These are phyloP conservation scores for Podargus strigoides DNA, from an alignment of 2,797 vertebrate species.

Conservation along the genomic window DNA sequence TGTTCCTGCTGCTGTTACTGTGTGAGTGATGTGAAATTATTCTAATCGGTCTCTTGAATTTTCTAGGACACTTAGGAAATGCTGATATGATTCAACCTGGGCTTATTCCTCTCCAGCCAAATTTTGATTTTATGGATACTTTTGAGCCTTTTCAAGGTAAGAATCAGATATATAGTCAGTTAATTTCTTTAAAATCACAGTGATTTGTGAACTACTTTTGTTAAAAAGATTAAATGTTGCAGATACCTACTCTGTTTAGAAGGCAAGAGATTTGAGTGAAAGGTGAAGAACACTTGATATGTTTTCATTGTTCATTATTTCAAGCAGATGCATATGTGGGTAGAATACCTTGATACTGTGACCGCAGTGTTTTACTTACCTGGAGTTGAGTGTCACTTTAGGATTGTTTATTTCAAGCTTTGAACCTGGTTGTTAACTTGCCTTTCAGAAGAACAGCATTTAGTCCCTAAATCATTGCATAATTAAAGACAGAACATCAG, in stretches of 20 bases:
- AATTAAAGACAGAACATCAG: background rate
- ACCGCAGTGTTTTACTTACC: background rate
- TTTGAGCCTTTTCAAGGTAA: constrained; percentile 96
- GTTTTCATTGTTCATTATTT: background rate
- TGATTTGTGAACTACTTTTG: background rate
- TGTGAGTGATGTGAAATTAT: background rate
- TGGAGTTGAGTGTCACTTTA: background rate
- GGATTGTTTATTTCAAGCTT: background rate
- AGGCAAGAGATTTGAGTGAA: background rate
- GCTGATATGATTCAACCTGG: constrained; percentile 99
- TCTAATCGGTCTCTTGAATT: background rate
- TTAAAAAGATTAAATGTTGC: background rate
- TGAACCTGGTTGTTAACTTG: background rate
- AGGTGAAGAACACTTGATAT: background rate
- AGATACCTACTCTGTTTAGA: background rate
- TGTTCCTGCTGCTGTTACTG: background rate
- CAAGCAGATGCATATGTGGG: background rate
- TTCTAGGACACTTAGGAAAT: constrained; percentile 89
- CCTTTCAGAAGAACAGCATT: background rate
- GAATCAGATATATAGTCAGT: background rate
- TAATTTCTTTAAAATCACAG: background rate
- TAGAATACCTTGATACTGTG: background rate
- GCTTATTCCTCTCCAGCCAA: constrained; percentile 94
- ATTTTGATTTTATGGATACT: constrained; percentile 97
- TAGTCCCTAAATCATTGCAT: background rate